Evolutionary conservation across 1,140 invertebrate species (phyloP).

Genomic region (Drosophila ficusphila): DNA sequence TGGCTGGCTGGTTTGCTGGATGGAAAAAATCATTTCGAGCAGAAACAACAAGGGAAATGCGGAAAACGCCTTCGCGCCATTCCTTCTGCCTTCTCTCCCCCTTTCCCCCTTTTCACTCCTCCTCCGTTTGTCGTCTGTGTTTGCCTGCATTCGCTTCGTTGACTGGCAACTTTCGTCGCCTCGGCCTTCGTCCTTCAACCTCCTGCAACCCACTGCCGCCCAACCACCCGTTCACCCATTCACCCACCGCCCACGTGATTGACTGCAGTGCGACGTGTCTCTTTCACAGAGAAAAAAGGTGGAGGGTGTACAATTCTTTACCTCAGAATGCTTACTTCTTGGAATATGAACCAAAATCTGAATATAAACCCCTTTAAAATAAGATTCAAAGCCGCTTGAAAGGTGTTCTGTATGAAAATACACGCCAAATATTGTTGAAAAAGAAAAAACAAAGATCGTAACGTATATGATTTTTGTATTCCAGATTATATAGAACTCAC

Average conservation of each 20-base stretch:
- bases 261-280: constrained; percentile 73
- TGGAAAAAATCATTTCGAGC: constrained; percentile 75
- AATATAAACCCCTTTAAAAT: not conserved
- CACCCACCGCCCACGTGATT: constrained; percentile 63
- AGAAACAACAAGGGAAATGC: constrained; percentile 80
- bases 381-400: too few relatives aligned
- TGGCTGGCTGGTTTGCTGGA: constrained; percentile 4
- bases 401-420: too few relatives aligned
- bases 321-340: not conserved
- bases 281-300: constrained; percentile 10
- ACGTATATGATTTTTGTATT: too few relatives aligned
- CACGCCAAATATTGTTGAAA: too few relatives aligned
- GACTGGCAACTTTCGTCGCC: constrained; percentile 76
- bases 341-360: not conserved
- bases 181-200: constrained; percentile 40
- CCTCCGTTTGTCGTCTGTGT: constrained; percentile 57
- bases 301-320: constrained; percentile 10
- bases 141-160: constrained; percentile 76
- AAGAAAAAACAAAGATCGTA: too few relatives aligned
- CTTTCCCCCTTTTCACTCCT: not conserved
- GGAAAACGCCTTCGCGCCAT: constrained; percentile 71
- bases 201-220: not conserved
- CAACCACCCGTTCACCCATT: too few relatives aligned
- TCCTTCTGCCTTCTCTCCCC: not conserved
- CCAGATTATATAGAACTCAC: too few relatives aligned